Evolutionary conservation across 2,113 vertebrate species (phyloP).

Genomic region (Bos indicus): DNA sequence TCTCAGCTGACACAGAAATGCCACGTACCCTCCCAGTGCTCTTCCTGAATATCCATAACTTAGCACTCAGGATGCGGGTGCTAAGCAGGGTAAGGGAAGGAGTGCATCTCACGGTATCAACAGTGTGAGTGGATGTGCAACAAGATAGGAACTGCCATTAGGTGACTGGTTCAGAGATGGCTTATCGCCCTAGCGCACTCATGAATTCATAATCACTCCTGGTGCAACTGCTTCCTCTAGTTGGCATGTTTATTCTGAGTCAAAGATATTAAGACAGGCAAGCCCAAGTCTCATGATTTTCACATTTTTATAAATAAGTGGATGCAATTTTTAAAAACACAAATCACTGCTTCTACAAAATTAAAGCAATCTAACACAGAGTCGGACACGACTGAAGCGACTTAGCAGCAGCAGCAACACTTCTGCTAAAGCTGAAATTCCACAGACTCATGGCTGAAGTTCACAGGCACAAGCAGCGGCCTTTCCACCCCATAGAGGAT

Average conservation of each 20-base stretch:
- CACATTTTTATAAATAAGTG: neutral
- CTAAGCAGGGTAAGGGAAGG: neutral
- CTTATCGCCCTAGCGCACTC: rapidly evolving
- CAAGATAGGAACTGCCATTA: neutral
- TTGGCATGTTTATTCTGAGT: neutral
- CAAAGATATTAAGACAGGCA: neutral
- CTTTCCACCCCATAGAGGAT: neutral
- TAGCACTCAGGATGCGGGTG: neutral
- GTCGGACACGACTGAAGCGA: too few relatives aligned
- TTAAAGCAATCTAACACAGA: neutral
- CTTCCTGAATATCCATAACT: constrained; percentile 12
- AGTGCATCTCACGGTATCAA: rapidly evolving
- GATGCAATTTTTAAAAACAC: neutral
- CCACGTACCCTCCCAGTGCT: neutral
- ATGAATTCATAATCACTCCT: neutral
- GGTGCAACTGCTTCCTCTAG: neutral
- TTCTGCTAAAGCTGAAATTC: neutral
- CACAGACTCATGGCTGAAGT: neutral
- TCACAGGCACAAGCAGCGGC: neutral
- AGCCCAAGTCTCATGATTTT: neutral
- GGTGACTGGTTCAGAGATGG: neutral
- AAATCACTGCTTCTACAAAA: neutral
- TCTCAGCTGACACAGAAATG: constrained; percentile 48
- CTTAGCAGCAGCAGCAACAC: too few relatives aligned
- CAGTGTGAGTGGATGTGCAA: neutral